Base-by-base conservation (phyloP, 2,113 vertebrate genomes). In the Amblyopsis rosae region DNA sequence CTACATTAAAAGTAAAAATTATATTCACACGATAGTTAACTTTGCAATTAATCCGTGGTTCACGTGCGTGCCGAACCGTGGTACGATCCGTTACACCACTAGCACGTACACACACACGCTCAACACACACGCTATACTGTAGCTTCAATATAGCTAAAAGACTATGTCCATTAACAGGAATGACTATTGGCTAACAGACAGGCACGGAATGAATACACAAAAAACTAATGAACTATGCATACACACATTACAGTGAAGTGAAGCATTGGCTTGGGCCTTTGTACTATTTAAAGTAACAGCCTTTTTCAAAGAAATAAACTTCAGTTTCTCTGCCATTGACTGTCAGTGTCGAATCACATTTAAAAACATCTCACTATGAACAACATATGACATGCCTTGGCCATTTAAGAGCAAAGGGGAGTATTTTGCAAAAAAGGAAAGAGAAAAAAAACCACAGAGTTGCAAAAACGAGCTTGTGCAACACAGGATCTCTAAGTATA, bases 401-500 rank as follows among this genome's bases (percentile, higher is more conserved):
- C 4, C 35, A 41, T 41, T 41, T 41, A 41, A 41, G 35, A 41
- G 35, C 35, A 5, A 41, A 41, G 17, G 55, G 15, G 26, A 47
- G 50, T 67, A 54, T 71, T 50, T 48, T 46, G 56, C 16, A 2
- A 16, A 35, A 62, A 68, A 76, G 75, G 59, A 16, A 19, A 59
- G 65, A 76, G 72, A 68, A 65, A 62, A 67, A 70, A 71, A 19
- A 58, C 13, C 19, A 59, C 54, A 47, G 56, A 62, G 65, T 90
- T 89, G 84, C 85, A 79, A 81, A 82, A 89, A 82, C 61, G 65
- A 47, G 47, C 82, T 91, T 91, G 87, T 80, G 81, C 76, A 90
- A 91, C 70, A 85, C 88, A 88, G 87, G 85, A 90, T 86, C 79
- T 90, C 87, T 84, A 86, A 83, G 77, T 84, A 85, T 89, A 87